Evolutionary conservation across 2,113 vertebrate genomes (phyloP), one percentile per base, ranked within the genome.

Genomic region (Platysternon megacephalum): DNA sequence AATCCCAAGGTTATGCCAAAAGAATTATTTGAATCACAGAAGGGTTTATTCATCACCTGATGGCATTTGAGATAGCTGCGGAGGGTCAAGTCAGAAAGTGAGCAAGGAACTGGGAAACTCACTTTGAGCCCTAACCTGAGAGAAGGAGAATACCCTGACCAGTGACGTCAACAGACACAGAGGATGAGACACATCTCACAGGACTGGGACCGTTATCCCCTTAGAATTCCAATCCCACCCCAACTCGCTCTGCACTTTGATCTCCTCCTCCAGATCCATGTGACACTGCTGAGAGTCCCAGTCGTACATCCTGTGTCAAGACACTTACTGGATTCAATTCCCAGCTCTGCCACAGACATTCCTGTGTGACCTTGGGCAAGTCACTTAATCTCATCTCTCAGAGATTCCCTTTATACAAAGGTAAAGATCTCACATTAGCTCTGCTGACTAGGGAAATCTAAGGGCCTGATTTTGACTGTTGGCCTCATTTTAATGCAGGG

Each of bases 1-100:
- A 82, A 79, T 91, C 82, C 80, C 84, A 80, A 81, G 56, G 83
- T 82, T 82, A 58, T 76, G 94, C 91, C 92, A 90, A 89, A 48
- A 90, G 94, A 96, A 87, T 72, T 78, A 84, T 87, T 90, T 52
- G 89, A 78, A 84, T 80, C 95, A 94, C n/a, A 93, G 85, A 96
- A 88, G 93, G 91, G 76, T 39, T 90, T 86, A 93, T 92, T 95
- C 95, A 96, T 91, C 89, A 94, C 79, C 86, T 86, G 88, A 87
- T 89, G 72, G 55, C 87, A 84, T 84, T 65, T 85, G 2, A 35
- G 26, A 56, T 44, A 92, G 76, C 93, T 90, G 39, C 21, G 46
- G 51, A 95, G 87, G 88, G 91, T 88, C 17, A 74, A 94, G 48
- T 84, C 91, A 93, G 96, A 85, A 46, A 72, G 82, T 56, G 55